Base-by-base conservation (phyloP, 2,888 invertebrate species). In the Drosophila sordidula region DNA sequence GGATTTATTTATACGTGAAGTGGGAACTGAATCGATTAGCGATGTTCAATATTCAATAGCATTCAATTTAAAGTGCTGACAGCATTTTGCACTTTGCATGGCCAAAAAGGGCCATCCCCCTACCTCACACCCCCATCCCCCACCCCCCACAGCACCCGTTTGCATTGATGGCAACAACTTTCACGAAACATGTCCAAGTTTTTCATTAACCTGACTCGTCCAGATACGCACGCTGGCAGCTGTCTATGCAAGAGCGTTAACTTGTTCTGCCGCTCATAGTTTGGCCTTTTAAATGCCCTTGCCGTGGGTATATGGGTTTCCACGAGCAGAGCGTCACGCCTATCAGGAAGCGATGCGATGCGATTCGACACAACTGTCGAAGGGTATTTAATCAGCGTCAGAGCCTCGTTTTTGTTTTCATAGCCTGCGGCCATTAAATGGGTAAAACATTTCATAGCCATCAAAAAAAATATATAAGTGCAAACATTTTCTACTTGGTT, bases 181-280 rank as follows among this genome's bases (percentile, higher is more conserved):
- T 71, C 68, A 36, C 55, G 64, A 56, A 69, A 70, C 77, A 75
- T 78, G 85, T 72, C 69, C 59, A 78, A 72, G 78, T 83, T 86
- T 83, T 84, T 87, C 86, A 85, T 85, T 87, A 85, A 85, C 82
- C 86, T 85, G 84, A 78, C 84, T 82, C 70, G 59, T 12, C 65
- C 83, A 84, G 83, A 78, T 81, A 81, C 82, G 70, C 66, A 66
- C 66, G 45, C 34, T 63, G 79, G 54, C 81, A 75, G 80, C 81
- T 78, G 73, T 68, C 79, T 49, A 29, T 61, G 75, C 45, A 44
- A 52, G 32, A 75, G 71, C 71, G 72, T 83, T 80, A 77, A 70
- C 75, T 70, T 69, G 66, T 70, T 71, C 70, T 38, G 38, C 14
- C 11, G 41, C 38, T 38, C 36, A 38, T 14, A 45, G 44, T 22